Base-by-base conservation (phyloP, 2,113 vertebrate species). In the Naja naja region DNA sequence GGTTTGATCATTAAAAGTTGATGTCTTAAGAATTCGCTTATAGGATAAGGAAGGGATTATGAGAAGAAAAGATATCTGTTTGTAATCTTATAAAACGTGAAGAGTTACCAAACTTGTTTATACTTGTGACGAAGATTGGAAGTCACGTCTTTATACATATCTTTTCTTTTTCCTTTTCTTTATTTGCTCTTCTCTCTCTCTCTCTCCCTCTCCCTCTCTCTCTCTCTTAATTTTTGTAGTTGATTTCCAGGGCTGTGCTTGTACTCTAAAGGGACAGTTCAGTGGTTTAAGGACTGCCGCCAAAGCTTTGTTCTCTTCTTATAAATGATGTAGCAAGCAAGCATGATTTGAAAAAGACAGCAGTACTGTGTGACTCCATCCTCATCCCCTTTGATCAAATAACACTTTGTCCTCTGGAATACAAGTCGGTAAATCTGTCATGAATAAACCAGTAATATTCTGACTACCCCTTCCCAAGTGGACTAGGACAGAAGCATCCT, bases 341-440 rank as follows among this genome's bases (percentile, higher is more conserved):
- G 93, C 49, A 16, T 94, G 90, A 56, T 87, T 96, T 88, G 91
- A 87, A 92, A 94, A 74, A 92, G 92, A 64, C 0, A 60, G 54
- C 86, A 49, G 85, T 92, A 87, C 5, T 16, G n/a, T 47, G 7
- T 2, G 53, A 89, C 18, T 54, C 43, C n/a, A 16, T 87, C 8
- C 47, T 23, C 54, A 39, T 4, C 53, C 85, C 16, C 0, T 1
- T 34, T 16, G 25, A 22, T 93, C 93, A 96, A 92, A 89, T 93
- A 58, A 92, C 91, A 89, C 55, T 96, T 2, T 22, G 89, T 90
- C 64, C 91, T 6, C 94, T 92, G 92, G 8, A 90, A 4, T 34
- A 92, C 89, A n/a, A 81, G 30, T 22, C 27, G 64, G 85, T 94
- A 94, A 53, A 87, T 5, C 95, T 96, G 34, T 55, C 53, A 91